Percentiles rank a stretch among this genome's conserved stretches.
phyloP scores from a whole-genome alignment of 2,888 invertebrate species.

The Leptinotarsa peninsularis region DNA sequence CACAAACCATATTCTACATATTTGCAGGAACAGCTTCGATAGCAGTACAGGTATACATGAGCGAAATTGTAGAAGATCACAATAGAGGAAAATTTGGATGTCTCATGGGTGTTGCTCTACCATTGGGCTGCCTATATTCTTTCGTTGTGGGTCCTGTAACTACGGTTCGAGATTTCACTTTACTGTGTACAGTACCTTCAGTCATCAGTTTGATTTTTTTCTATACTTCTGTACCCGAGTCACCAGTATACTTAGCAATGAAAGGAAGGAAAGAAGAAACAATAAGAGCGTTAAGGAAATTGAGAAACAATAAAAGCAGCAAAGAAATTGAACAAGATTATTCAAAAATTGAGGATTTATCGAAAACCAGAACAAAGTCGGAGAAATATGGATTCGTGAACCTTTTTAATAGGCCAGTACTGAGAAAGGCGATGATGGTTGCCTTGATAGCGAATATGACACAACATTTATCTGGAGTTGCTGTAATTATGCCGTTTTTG shows the following conservation, averaged over 20 bases:
- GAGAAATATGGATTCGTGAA: constrained; percentile 11
- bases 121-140: constrained; percentile 38
- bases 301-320: constrained; percentile 18
- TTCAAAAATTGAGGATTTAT: constrained; percentile 65
- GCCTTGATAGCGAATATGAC: constrained; percentile 82
- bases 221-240: constrained; percentile 41
- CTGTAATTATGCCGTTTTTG: constrained; percentile 82
- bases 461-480: constrained; percentile 82
- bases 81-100: constrained; percentile 78
- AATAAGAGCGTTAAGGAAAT: constrained; percentile 16
- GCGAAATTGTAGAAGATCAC: constrained; percentile 84
- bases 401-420: constrained; percentile 23
- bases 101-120: constrained; percentile 49
- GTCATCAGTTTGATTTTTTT: constrained; percentile 33
- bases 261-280: constrained; percentile 20
- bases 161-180: constrained; percentile 32
- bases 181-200: constrained; percentile 38
- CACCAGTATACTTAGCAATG: constrained; percentile 44
- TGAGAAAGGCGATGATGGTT: constrained; percentile 72
- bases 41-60: constrained; percentile 84
- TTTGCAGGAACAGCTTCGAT: not conserved
- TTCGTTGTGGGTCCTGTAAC: constrained; percentile 42
- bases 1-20: constrained; percentile 47
- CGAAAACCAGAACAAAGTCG: constrained; percentile 70
- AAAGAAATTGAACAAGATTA: constrained; percentile 22